These are phyloP conservation scores for Pocillopora verrucosa DNA, from an alignment of 64 coral and sea anemone genomes.

Conservation along the genomic window DNA sequence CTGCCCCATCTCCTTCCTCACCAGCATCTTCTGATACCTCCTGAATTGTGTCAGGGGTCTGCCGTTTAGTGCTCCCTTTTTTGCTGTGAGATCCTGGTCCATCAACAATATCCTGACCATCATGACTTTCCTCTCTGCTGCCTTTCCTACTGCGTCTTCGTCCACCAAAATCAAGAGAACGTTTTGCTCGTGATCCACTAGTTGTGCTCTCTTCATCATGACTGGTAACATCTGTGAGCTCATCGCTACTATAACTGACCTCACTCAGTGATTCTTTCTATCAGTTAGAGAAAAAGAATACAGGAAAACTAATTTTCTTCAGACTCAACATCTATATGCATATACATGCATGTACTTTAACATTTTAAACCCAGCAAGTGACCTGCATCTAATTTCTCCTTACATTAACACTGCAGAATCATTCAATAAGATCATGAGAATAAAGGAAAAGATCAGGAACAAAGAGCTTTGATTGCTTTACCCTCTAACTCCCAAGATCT, in stretches of 20 bases:
- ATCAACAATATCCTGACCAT: neutral
- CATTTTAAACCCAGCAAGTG: too few relatives aligned
- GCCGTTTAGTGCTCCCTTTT: constrained; percentile 36
- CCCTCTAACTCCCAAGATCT: too few relatives aligned
- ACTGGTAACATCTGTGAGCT: constrained; percentile 90
- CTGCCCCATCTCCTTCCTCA: neutral
- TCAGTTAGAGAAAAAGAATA: too few relatives aligned
- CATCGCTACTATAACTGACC: constrained; percentile 72
- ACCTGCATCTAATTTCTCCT: too few relatives aligned
- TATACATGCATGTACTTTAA: too few relatives aligned
- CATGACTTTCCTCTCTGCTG: constrained; percentile 24
- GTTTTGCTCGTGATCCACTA: constrained; percentile 41
- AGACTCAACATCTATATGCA: too few relatives aligned
- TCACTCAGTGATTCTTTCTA: constrained; percentile 47
- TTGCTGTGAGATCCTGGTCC: neutral
- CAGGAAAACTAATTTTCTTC: too few relatives aligned
- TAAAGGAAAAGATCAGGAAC: too few relatives aligned
- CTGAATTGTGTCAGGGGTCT: constrained; percentile 24
- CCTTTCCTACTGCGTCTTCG: constrained; percentile 37
- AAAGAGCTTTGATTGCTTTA: too few relatives aligned
- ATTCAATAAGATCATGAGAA: too few relatives aligned
- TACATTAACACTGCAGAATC: too few relatives aligned
- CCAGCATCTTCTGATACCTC: constrained; percentile 25
- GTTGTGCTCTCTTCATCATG: constrained; percentile 82
- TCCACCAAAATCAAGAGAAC: neutral